Percentiles rank a stretch among this genome's conserved stretches.
These are phyloP conservation scores for Caenorhabditis parvicauda DNA, from an alignment of 2,888 invertebrate genomes.

Conservation along the genomic window DNA sequence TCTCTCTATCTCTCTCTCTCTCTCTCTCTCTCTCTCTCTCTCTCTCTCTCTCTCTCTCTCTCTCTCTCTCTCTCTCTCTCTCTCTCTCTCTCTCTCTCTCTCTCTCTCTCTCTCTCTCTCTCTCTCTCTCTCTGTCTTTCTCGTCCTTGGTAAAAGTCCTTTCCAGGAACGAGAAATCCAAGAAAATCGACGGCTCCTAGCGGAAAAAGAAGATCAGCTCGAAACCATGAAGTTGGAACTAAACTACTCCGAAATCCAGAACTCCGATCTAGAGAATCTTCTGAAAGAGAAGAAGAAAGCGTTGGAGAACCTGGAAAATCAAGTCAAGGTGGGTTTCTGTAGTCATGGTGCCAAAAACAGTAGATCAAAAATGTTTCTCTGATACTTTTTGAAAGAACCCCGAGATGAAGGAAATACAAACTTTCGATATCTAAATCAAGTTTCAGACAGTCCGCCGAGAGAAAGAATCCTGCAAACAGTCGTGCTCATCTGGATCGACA, in stretches of 20 bases:
- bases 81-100: no score
- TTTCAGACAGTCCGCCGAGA: constrained; percentile 30
- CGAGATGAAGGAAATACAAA: not conserved
- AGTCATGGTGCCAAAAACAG: not conserved
- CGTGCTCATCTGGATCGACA: constrained; percentile 46
- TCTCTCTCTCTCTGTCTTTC: no score
- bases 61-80: no score
- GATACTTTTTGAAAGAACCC: not conserved
- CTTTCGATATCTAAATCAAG: not conserved
- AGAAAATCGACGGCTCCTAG: constrained; percentile 14
- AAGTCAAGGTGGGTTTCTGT: constrained; percentile 9
- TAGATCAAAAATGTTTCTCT: no score
- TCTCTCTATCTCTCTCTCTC: no score
- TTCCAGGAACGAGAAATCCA: constrained; percentile 24
- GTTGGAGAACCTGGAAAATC: constrained; percentile 29
- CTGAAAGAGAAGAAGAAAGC: constrained; percentile 34
- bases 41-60: no score
- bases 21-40: no score
- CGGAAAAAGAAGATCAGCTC: constrained; percentile 25
- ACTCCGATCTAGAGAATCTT: constrained; percentile 31
- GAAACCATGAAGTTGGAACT: constrained; percentile 27
- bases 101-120: no score
- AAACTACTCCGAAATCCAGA: constrained; percentile 35
- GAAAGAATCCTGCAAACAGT: constrained; percentile 37
- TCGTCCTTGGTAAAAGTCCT: no score